phyloP scores from a whole-genome alignment of 2,888 invertebrate genomes.

The Drosophila phalerata region DNA sequence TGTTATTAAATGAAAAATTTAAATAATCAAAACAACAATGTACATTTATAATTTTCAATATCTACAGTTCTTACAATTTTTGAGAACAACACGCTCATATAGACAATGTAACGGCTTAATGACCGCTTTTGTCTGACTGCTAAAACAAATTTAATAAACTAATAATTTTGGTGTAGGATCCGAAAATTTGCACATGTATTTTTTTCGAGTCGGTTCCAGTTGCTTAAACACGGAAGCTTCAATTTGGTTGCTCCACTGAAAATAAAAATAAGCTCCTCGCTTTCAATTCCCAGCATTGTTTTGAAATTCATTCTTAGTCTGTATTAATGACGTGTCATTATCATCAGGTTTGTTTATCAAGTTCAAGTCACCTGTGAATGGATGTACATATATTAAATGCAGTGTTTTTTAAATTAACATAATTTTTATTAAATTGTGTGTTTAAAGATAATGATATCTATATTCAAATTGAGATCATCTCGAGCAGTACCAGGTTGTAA shows the following conservation, averaged over 20 bases:
- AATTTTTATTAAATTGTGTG: slow-evolving; percentile 26
- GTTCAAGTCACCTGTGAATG: slow-evolving; percentile 44
- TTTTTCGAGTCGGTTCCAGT: slow-evolving; percentile 74
- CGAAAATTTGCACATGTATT: slow-evolving; percentile 37
- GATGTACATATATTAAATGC: slow-evolving; percentile 24
- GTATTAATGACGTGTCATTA: slow-evolving; percentile 82
- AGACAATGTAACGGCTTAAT: slow-evolving; percentile 9
- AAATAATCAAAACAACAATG: neutral
- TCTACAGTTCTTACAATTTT: neutral
- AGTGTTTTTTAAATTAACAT: slow-evolving; percentile 33
- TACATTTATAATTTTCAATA: neutral
- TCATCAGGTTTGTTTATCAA: slow-evolving; percentile 77
- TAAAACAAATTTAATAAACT: slow-evolving; percentile 17
- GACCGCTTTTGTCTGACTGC: slow-evolving; percentile 5
- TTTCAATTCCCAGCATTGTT: slow-evolving; percentile 71
- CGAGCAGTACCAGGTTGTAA: neutral
- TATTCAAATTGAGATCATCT: slow-evolving; percentile 1
- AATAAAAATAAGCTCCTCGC: slow-evolving; percentile 18
- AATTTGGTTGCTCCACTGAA: slow-evolving; percentile 39
- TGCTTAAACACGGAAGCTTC: slow-evolving; percentile 78
- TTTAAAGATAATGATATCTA: slow-evolving; percentile 5
- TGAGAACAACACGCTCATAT: neutral
- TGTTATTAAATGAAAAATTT: no score
- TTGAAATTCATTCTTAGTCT: slow-evolving; percentile 43
- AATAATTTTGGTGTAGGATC: slow-evolving; percentile 39